Base-by-base conservation (phyloP, 2,113 vertebrate species). In the Perca schrenkii region DNA sequence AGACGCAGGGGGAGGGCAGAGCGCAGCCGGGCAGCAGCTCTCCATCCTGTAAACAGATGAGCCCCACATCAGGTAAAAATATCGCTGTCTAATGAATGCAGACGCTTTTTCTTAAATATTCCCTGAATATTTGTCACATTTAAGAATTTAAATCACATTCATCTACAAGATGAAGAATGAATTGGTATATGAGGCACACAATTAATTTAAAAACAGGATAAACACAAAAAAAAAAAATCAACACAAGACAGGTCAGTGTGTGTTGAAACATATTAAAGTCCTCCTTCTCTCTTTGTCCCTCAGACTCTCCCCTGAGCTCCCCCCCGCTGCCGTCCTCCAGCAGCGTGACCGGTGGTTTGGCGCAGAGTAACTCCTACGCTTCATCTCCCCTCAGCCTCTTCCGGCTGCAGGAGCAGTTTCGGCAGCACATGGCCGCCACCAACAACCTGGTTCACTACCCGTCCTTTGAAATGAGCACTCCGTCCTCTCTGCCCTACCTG, bases 391-490 rank as follows among this genome's bases (percentile, higher is more conserved):
- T 99, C 93, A 99, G 98, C 94, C 97, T 99, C 86, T 99, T 99
- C 94, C 97, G 98, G 15, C 96, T 99, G 73, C 98, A 99, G 94
- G 98, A 99, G 95, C 98, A 99, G 90, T 99, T 99, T 88, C 98
- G 98, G 43, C 98, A 99, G 93, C 98, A 99, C 95, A 99, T 99
- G 98, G 98, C 97, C 0, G 97, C 98, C 94, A 99, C 98, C 93
- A 99, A 97, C 96, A 99, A 98, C 94, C 89, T 99, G 94, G 97
- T 99, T 81, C 98, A 99, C 91, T 99, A 99, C 93, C 97, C 98
- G 0, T 96, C 98, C 82, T 99, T 99, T 0, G 98, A 99, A 93
- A 97, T 99, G 95, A 96, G 96, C 89, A 92, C 95, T 13, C 96
- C 97, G 0, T 94, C 98, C 34, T 95, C 98, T 0, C 94, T 99